Evolutionary conservation across 2,888 invertebrate species (phyloP), one percentile per base, ranked within the genome.

Genomic region (Druceiella hillmani): DNA sequence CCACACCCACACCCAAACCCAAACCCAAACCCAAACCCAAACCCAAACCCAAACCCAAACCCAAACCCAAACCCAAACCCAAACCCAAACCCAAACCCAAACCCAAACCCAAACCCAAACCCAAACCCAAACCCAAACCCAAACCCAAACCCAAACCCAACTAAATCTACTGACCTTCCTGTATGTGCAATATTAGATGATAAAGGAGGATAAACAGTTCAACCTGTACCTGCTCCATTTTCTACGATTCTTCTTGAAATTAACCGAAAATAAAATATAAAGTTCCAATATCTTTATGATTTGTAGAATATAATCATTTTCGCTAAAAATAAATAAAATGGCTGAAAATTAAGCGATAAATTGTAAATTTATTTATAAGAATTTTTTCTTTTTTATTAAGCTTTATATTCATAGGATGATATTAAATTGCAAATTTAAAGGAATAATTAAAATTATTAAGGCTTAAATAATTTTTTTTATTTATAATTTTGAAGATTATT

Each of bases 221-320:
- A n/a, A n/a, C n/a, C n/a, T n/a, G n/a, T n/a, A n/a, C n/a, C n/a
- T n/a, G n/a, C n/a, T n/a, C n/a, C n/a, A n/a, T n/a, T 76, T 43
- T 85, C 85, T 13, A 83, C 55, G 69, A 84, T 75, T 46, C 82
- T 83, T 2, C 82, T 57, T 73, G 82, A 84, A 50, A 76, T 65
- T 27, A 20, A 7, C 78, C 77, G 58, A 78, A 75, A 57, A 80
- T 68, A 62, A 83, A 79, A 64, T 85, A 83, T 66, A 83, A 60
- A 44, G 79, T 79, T 52, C 81, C 82, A 75, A 84, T 85, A 71
- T 83, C 79, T 68, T 84, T 85, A 72, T 85, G 83, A 66, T 81
- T 80, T 55, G 79, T 80, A 41, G 79, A 81, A 57, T 73, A 79
- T 57, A 83, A 56, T 68, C 82, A 83, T 73, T 79, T 80, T 70